phyloP scores from a whole-genome alignment of 2,888 invertebrate species.

The Zhuqinia jingwanae region DNA sequence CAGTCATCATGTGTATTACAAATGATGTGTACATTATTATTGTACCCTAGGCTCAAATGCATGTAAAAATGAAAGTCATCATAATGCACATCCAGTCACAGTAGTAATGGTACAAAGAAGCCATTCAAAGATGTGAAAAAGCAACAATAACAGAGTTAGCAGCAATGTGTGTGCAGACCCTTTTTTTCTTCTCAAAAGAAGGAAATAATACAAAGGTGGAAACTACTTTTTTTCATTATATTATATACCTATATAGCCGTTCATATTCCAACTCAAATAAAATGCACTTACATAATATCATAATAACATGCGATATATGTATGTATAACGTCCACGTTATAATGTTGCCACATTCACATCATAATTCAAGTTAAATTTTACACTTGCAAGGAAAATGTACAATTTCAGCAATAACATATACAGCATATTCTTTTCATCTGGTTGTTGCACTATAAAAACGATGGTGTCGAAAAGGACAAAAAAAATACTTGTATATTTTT shows the following conservation, averaged over 20 bases:
- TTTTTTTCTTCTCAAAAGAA: neutral
- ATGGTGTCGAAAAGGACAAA: no score
- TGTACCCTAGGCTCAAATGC: constrained; percentile 56
- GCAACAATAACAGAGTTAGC: neutral
- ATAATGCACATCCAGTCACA: no score
- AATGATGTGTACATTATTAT: constrained; percentile 44
- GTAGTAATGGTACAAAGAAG: neutral
- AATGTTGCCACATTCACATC: constrained; percentile 50
- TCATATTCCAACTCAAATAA: no score
- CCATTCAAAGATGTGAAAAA: neutral
- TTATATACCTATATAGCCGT: no score
- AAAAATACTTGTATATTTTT: no score
- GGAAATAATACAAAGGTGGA: no score
- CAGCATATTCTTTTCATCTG: no score
- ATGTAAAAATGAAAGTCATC: constrained; percentile 16
- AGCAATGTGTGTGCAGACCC: no score
- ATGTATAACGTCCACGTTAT: no score
- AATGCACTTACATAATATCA: neutral
- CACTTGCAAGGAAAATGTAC: constrained; percentile 38
- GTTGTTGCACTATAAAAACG: no score
- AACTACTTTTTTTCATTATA: no score
- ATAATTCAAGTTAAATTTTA: constrained; percentile 62
- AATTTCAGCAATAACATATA: constrained; percentile 1
- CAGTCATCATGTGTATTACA: constrained; percentile 39
- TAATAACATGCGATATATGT: no score